Conservation (phyloP, 1,140 invertebrate genomes). For the Ericerus pela region DNA sequence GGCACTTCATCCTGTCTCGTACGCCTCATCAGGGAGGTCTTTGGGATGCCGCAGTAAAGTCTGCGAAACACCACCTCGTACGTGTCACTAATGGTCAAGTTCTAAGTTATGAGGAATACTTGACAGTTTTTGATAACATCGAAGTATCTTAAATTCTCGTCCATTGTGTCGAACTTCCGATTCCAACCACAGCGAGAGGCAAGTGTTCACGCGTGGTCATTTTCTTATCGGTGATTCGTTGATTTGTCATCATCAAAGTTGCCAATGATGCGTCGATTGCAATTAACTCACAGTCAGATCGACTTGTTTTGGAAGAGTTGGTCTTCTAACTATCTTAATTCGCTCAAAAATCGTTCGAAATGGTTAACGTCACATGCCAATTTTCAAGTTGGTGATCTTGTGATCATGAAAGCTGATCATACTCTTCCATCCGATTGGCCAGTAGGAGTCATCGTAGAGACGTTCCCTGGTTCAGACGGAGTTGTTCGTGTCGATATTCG, state of each 20-base stretch:
- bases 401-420: slow-evolving; percentile 21
- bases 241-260: slow-evolving; percentile 7
- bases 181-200: slow-evolving; percentile 24
- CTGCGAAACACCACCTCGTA: slow-evolving; percentile 19
- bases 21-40: slow-evolving; percentile 17
- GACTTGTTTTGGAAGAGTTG: slow-evolving; percentile 25
- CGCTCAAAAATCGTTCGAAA: slow-evolving; percentile 24
- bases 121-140: slow-evolving; percentile 23
- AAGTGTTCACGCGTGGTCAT: slow-evolving; percentile 25
- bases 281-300: slow-evolving; percentile 18
- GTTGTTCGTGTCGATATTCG: slow-evolving; percentile 18
- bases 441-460: slow-evolving; percentile 21
- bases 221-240: slow-evolving; percentile 22
- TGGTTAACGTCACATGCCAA: slow-evolving; percentile 17
- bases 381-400: slow-evolving; percentile 20
- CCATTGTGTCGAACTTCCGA: slow-evolving; percentile 20
- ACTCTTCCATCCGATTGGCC: too few relatives aligned
- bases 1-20: not conserved
- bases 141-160: slow-evolving; percentile 27
- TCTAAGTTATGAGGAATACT: slow-evolving; percentile 27
- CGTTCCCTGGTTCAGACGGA: slow-evolving; percentile 21
- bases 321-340: slow-evolving; percentile 25
- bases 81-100: slow-evolving; percentile 14
- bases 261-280: slow-evolving; percentile 18
- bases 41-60: slow-evolving; percentile 26